A percentile compares a stretch with the other conserved stretches of the same genome.
These are phyloP conservation scores for Mus pahari DNA, from an alignment of 2,113 vertebrate species.

Conservation along the genomic window DNA sequence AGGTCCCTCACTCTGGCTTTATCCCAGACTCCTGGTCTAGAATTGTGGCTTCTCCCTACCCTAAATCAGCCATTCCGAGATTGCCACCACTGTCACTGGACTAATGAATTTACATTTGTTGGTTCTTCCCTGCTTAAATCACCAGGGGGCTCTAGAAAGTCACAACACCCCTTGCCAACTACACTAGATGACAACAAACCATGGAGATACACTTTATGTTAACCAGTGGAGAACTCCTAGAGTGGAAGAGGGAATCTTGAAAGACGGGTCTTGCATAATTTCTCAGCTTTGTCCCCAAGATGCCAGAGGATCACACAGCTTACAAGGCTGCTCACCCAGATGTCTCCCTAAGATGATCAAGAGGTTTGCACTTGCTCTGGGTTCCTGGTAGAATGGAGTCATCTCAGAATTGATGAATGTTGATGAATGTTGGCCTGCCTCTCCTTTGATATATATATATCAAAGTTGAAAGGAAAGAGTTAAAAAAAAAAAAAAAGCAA, in stretches of 20 bases:
- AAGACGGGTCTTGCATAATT: slow-evolving; percentile 20
- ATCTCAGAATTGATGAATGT: slow-evolving; percentile 38
- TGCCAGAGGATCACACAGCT: slow-evolving; percentile 36
- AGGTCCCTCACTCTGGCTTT: accelerated
- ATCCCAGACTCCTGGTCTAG: neutral
- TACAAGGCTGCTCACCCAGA: neutral
- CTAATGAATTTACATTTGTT: neutral
- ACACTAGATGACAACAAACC: neutral
- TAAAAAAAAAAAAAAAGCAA: neutral
- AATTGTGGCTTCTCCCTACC: neutral
- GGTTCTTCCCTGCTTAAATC: neutral
- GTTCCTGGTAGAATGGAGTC: slow-evolving; percentile 29
- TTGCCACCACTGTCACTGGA: neutral
- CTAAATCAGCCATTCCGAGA: neutral
- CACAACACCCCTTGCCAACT: neutral
- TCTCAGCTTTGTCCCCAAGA: neutral
- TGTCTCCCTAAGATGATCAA: neutral
- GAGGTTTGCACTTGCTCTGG: neutral
- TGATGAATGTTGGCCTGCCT: too few species aligned
- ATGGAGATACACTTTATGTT: neutral
- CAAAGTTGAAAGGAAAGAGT: neutral
- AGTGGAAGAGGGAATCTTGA: neutral
- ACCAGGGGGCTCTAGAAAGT: neutral
- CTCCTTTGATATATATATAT: too few species aligned
- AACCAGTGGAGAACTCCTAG: neutral